Base-by-base conservation (phyloP, 1,140 invertebrate genomes). In the Magallana angulata region DNA sequence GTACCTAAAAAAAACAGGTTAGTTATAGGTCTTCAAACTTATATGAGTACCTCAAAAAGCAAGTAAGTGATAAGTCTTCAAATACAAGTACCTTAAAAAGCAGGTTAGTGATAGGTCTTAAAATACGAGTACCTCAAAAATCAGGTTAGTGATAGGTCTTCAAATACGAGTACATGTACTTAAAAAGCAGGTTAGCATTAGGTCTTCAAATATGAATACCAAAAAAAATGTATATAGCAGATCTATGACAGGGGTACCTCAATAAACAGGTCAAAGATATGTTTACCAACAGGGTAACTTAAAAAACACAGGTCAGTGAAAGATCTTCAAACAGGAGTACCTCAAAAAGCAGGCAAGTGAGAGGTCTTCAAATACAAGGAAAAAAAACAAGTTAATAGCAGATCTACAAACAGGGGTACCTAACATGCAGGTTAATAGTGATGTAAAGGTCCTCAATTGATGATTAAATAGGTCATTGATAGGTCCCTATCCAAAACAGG, bases 311-410 rank as follows among this genome's bases (percentile, higher is more conserved):
- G 30, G 80, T 56, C 2, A 12, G 57, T 57, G 80, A 82, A 11
- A 11, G 36, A 16, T 6, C 11, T 14, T 16, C 24, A 36, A 81
- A 11, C 9, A 48, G 80, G 30, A 14, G 36, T 81, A 81, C 24
- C 80, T 48, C 36, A 48, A 12, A 81, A 81, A 81, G n/a, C 68
- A 76, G 68, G 68, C n/a, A 36, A 12, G 4, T 76, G n/a, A 76
- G 9, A 99, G 95, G 97, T 99, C 86, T 99, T 99, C 94, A 99
- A 99, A 57, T 91, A 96, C 90, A 98, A 99, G 94, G 99, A 97
- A 95, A 94, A 99, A 97, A 92, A 92, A 24, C 96, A 97, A 92
- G 96, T 97, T 85, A 90, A 96, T 71, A 36, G n/a, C 24, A 24
- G 24, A 24, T 24, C 24, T 24, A 18, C 24, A 24, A 24, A 24